Evolutionary conservation across 2,888 invertebrate genomes (phyloP).

Genomic region (Troides oblongomaculatus): DNA sequence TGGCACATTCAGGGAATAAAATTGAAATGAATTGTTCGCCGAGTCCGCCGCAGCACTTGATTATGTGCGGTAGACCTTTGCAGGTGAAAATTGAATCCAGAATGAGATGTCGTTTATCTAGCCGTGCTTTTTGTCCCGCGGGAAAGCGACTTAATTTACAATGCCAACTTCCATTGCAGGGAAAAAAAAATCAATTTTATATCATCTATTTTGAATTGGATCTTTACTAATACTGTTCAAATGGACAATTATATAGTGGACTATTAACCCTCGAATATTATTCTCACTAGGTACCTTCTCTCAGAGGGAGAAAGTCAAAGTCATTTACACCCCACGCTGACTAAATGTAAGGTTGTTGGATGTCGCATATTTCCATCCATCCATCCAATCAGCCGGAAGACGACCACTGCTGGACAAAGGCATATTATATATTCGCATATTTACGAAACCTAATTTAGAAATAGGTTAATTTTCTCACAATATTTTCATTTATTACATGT

Average conservation of each 20-base stretch:
- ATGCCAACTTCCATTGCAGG: not conserved
- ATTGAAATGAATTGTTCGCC: constrained; percentile 74
- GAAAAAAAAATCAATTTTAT: not conserved
- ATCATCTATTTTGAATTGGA: not conserved
- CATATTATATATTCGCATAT: no score
- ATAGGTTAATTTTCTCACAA: no score
- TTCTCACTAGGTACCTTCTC: no score
- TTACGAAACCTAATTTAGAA: no score
- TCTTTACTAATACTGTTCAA: not conserved
- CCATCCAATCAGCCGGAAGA: no score
- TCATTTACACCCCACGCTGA: no score
- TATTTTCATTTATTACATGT: no score
- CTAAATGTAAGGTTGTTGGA: no score
- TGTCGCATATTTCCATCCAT: no score
- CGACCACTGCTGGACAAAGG: no score
- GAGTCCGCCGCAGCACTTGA: constrained; percentile 54
- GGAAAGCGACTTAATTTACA: constrained; percentile 9
- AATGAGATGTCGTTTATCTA: constrained; percentile 55
- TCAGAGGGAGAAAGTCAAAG: no score
- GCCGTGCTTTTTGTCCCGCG: constrained; percentile 9
- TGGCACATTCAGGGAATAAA: constrained; percentile 56
- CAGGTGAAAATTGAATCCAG: constrained; percentile 65
- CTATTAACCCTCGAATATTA: no score
- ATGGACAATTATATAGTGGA: not conserved
- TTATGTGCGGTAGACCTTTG: constrained; percentile 59